phyloP scores from a whole-genome alignment of 1,140 invertebrate genomes.

The Lamellibrachia luymesi region DNA sequence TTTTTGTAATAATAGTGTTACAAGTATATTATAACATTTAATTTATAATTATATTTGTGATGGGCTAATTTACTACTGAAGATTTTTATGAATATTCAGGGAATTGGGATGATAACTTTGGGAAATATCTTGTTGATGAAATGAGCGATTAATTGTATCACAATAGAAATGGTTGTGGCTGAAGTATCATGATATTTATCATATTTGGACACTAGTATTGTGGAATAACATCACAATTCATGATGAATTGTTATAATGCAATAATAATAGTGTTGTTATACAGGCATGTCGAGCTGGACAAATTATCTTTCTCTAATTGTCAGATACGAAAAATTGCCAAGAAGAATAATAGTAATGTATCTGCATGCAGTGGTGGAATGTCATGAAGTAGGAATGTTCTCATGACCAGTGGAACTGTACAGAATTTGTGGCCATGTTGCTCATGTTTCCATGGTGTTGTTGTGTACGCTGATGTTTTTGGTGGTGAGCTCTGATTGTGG shows the following conservation, averaged over 20 bases:
- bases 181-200: not conserved
- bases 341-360: not conserved
- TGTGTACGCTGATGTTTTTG: not conserved
- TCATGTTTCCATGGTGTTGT: not conserved
- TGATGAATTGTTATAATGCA: not conserved
- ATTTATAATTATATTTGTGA: too few species aligned
- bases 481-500: not conserved
- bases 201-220: not conserved
- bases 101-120: not conserved
- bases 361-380: not conserved
- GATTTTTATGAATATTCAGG: not conserved
- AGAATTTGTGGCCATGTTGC: not conserved
- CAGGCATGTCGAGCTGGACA: too few species aligned
- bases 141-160: not conserved
- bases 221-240: not conserved
- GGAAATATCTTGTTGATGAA: not conserved
- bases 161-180: not conserved
- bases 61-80: too few species aligned
- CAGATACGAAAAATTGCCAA: too few species aligned
- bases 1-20: too few species aligned
- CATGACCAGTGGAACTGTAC: too few species aligned
- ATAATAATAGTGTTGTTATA: not conserved
- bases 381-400: not conserved
- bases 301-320: too few species aligned
- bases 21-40: too few species aligned